Evolutionary conservation across 1,140 invertebrate genomes (phyloP).

Genomic region (Cydia fagiglandana): DNA sequence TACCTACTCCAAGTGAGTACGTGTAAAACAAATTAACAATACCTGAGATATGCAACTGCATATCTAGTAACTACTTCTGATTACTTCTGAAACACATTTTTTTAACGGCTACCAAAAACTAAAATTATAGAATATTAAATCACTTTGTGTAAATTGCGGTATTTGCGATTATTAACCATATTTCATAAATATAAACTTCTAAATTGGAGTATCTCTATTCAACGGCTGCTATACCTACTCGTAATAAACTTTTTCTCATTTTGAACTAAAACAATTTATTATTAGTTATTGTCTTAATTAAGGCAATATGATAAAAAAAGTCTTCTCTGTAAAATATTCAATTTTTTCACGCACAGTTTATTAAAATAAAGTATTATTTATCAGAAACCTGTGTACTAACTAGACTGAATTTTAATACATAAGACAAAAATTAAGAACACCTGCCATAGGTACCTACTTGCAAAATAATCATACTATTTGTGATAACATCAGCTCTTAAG

Average conservation of each 20-base stretch:
- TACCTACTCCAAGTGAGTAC: no score
- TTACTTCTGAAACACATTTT: no score
- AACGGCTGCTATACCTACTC: not conserved
- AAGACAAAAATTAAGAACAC: not conserved
- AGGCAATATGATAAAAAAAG: not conserved
- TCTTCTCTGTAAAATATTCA: not conserved
- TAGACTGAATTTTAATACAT: not conserved
- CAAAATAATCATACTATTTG: not conserved
- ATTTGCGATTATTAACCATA: not conserved
- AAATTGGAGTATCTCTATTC: not conserved
- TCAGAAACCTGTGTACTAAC: not conserved
- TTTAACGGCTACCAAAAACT: not conserved
- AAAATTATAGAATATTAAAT: not conserved
- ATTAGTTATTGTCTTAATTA: not conserved
- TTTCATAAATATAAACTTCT: conserved; percentile 3
- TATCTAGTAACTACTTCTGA: no score
- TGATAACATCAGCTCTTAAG: not conserved
- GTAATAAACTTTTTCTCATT: not conserved
- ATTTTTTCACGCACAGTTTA: not conserved
- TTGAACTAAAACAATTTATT: not conserved
- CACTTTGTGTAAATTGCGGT: no score
- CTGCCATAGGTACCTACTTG: no score
- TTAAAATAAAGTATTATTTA: not conserved
- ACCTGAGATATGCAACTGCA: no score
- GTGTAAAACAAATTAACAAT: no score